Percentiles rank a stretch among this genome's conserved stretches.
These are phyloP conservation scores for Centruroides sculpturatus DNA, from an alignment of 1,140 invertebrate species.

Conservation along the genomic window DNA sequence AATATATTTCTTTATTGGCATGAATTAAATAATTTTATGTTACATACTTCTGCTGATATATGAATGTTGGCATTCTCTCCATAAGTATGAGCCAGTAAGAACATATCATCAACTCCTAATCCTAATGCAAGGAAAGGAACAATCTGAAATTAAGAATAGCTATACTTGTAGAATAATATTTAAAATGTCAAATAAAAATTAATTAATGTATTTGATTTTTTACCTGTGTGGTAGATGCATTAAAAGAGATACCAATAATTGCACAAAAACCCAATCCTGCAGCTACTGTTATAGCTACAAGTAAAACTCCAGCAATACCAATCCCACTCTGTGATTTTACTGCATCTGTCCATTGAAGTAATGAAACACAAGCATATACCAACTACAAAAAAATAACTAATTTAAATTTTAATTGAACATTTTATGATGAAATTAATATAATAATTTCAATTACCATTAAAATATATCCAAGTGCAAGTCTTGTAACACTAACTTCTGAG, in stretches of 20 bases:
- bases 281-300: constrained; percentile 62
- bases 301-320: constrained; percentile 68
- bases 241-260: constrained; percentile 83
- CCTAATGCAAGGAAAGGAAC: constrained; percentile 86
- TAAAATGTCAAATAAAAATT: no score
- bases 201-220: no score
- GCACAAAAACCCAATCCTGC: constrained; percentile 89
- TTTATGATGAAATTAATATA: neutral
- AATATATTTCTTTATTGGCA: neutral
- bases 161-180: no score
- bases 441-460: constrained; percentile 67
- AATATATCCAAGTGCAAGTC: constrained; percentile 71
- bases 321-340: constrained; percentile 69
- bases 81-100: constrained; percentile 77
- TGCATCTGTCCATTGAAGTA: constrained; percentile 61
- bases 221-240: constrained; percentile 88
- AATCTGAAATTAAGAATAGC: constrained; percentile 37
- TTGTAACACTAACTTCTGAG: constrained; percentile 64
- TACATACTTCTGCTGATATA: neutral
- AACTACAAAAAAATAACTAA: constrained; percentile 39
- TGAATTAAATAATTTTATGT: no score
- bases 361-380: constrained; percentile 60
- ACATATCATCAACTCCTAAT: constrained; percentile 86
- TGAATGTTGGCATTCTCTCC: constrained; percentile 24
- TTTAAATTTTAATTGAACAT: constrained; percentile 1